Percentiles rank a stretch among this genome's conserved stretches.
These are phyloP conservation scores for Hedya salicella DNA, from an alignment of 2,888 invertebrate species.

Conservation along the genomic window DNA sequence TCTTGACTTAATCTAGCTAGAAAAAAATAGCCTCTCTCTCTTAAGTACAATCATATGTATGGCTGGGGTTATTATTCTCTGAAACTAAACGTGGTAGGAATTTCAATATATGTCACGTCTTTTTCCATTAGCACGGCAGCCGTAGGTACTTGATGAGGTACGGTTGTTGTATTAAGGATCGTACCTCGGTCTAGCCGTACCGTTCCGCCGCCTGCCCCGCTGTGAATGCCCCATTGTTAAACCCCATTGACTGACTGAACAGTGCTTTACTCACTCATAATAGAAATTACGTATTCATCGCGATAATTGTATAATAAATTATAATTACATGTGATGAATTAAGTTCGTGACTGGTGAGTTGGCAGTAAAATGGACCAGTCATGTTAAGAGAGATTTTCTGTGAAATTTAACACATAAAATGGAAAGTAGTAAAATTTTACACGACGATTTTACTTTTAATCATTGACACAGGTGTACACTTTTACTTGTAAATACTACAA, in stretches of 20 bases:
- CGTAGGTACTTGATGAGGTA: too few species aligned
- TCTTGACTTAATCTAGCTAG: too few species aligned
- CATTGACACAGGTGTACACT: too few species aligned
- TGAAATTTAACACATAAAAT: constrained; percentile 25
- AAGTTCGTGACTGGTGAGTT: constrained; percentile 36
- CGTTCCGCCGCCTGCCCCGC: constrained; percentile 53
- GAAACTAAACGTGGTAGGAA: too few species aligned
- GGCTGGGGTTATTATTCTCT: too few species aligned
- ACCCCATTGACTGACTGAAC: constrained; percentile 52
- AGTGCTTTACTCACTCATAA: constrained; percentile 50
- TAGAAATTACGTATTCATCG: constrained; percentile 42
- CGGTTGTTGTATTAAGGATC: too few species aligned
- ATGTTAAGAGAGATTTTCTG: constrained; percentile 27
- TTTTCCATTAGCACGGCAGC: too few species aligned
- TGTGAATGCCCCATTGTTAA: constrained; percentile 58
- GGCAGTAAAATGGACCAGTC: constrained; percentile 35
- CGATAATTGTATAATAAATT: constrained; percentile 40
- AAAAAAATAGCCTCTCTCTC: too few species aligned
- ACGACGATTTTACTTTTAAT: constrained; percentile 7
- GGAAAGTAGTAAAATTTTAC: constrained; percentile 17
- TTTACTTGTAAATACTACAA: neutral
- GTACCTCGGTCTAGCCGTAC: constrained; percentile 22
- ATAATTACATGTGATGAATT: constrained; percentile 36
- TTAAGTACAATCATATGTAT: too few species aligned
- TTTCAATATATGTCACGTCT: too few species aligned